Base-by-base conservation (phyloP, 2,797 vertebrate species). In the Melanotaenia nigrans region DNA sequence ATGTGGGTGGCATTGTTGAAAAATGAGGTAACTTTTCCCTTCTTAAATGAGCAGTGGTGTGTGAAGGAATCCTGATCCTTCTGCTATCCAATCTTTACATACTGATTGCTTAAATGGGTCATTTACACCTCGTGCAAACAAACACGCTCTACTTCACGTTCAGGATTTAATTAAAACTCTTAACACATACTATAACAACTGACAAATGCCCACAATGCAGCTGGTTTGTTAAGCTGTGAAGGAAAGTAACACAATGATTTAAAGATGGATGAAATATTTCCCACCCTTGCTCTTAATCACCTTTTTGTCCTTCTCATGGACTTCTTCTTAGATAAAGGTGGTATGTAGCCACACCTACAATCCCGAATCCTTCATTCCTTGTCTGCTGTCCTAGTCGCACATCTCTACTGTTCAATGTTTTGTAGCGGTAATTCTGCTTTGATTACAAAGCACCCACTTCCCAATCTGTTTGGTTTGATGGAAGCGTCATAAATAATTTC, bases 21-120 rank as follows among this genome's bases (percentile, higher is more conserved):
- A 78, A 79, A 75, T 78, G 36, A 81, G 65, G 57, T 82, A 88
- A 87, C 77, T 87, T 90, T 86, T 85, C 70, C 82, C 82, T 82
- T 78, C 73, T 64, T 79, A 73, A 87, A 86, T 79, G 62, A 81
- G 81, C 79, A 65, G 45, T 65, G 65, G 35, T 73, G 72, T 49
- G 65, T 71, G 75, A 81, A 79, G 71, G 70, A 72, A 77, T 85
- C 61, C 32, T 77, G 60, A 73, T 79, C 14, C 40, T 30, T 11
- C 38, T 45, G 69, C 75, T 69, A 79, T 73, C 33, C 71, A 85
- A 71, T 71, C 61, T 65, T 73, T 83, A 70, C 76, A 67, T 67
- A 60, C 63, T 85, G 88, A 90, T 85, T 88, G 71, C 71, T 51
- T 72, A 73, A 82, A 79, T 82, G 81, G 77, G 63, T 84, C 36